Conservation (phyloP, 2,888 invertebrate genomes). For the Sminthurinus aureus region DNA sequence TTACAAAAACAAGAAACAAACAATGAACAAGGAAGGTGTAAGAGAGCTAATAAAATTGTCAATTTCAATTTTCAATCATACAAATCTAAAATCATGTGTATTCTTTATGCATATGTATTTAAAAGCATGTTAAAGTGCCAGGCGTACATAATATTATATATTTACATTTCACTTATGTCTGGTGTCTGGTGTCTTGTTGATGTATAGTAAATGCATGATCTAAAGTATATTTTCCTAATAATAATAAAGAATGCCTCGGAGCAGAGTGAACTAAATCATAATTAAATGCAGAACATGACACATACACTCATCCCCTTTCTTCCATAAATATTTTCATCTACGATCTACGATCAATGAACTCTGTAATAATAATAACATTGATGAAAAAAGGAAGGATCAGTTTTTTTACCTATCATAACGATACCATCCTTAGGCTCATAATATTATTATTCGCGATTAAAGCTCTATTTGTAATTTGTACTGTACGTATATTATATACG, state of each 20-base stretch:
- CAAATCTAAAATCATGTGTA: not conserved
- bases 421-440: too few relatives aligned
- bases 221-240: not conserved
- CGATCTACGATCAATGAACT: conserved; percentile 23
- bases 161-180: too few relatives aligned
- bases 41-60: conserved; percentile 21
- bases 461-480: too few relatives aligned
- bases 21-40: conserved; percentile 19
- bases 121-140: too few relatives aligned
- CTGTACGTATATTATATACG: too few relatives aligned
- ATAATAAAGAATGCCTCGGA: not conserved
- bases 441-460: too few relatives aligned
- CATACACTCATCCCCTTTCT: not conserved
- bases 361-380: too few relatives aligned
- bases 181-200: too few relatives aligned
- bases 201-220: too few relatives aligned
- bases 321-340: not conserved
- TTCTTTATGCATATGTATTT: not conserved
- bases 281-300: conserved; percentile 28
- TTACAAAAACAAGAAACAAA: not conserved
- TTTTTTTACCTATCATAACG: too few relatives aligned
- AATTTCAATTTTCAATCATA: conserved; percentile 18
- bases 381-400: too few relatives aligned
- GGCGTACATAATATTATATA: too few relatives aligned
- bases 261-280: conserved; percentile 34